Percentiles rank a stretch among this genome's conserved stretches.
These are phyloP conservation scores for Copidosoma aretas DNA, from an alignment of 2,888 invertebrate species.

Conservation along the genomic window DNA sequence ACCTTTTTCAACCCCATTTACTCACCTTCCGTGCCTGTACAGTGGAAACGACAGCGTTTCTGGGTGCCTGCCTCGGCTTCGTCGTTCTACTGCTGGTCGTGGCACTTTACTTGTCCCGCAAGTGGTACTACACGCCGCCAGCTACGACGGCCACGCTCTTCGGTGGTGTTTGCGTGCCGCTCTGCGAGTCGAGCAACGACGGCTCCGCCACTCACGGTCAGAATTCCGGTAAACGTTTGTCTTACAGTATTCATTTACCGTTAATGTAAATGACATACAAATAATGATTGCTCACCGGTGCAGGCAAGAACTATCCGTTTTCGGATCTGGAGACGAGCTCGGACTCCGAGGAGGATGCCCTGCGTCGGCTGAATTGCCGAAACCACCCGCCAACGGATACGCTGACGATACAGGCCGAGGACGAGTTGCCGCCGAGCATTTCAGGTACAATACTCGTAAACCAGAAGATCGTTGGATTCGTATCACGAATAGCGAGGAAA, in stretches of 20 bases:
- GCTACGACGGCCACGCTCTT: slow-evolving; percentile 61
- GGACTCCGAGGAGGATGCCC: slow-evolving; percentile 77
- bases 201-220: slow-evolving; percentile 48
- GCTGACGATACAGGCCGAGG: slow-evolving; percentile 63
- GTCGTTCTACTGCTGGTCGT: slow-evolving; percentile 82
- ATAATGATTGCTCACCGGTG: too few species aligned
- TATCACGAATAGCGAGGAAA: too few species aligned
- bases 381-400: slow-evolving; percentile 56
- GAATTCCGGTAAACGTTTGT: slow-evolving; percentile 53
- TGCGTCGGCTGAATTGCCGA: slow-evolving; percentile 65
- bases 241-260: background rate
- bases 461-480: too few species aligned
- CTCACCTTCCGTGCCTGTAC: too few species aligned
- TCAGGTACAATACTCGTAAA: slow-evolving; percentile 48
- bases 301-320: slow-evolving; percentile 70
- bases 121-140: slow-evolving; percentile 70
- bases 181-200: slow-evolving; percentile 58
- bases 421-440: slow-evolving; percentile 56
- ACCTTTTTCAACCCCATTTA: too few species aligned
- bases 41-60: slow-evolving; percentile 85
- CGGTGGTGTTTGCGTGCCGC: slow-evolving; percentile 63
- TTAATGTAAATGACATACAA: too few species aligned
- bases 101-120: slow-evolving; percentile 86
- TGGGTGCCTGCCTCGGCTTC: slow-evolving; percentile 86
- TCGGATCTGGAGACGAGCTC: slow-evolving; percentile 74